phyloP scores from a whole-genome alignment of 2,797 vertebrate species.

The Gallinago solitaria region DNA sequence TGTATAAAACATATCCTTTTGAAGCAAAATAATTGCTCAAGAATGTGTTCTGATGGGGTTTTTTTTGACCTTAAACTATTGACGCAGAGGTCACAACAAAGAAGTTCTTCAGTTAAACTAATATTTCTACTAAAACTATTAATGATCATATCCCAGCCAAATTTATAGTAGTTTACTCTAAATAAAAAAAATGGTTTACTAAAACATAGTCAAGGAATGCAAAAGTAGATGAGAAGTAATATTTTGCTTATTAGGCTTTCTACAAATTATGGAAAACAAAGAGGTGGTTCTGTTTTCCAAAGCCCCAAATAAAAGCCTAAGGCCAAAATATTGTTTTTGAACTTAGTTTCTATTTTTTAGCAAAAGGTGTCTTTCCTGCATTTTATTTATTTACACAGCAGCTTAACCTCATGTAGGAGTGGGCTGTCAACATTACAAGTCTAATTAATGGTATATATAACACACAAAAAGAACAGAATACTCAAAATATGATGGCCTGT shows the following conservation, averaged over 20 bases:
- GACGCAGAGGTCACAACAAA: not conserved
- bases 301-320: conserved; percentile 21
- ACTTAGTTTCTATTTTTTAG: conserved; percentile 27
- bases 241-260: conserved; percentile 13
- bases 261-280: conserved; percentile 38
- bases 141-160: not conserved
- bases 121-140: not conserved
- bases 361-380: not conserved
- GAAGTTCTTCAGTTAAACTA: not conserved
- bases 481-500: not conserved
- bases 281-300: conserved; percentile 1
- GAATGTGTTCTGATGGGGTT: not conserved
- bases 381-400: conserved; percentile 11
- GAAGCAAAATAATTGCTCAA: not conserved
- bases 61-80: not conserved
- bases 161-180: not conserved
- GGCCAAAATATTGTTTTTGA: conserved; percentile 44
- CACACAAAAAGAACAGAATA: not conserved
- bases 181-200: not conserved
- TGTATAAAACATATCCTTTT: not conserved
- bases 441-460: not conserved
- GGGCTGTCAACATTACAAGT: not conserved
- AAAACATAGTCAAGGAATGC: not conserved
- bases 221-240: conserved; percentile 35
- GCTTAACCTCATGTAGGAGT: not conserved